Evolutionary conservation across 2,888 invertebrate genomes (phyloP).

Genomic region (Beris morrisii): DNA sequence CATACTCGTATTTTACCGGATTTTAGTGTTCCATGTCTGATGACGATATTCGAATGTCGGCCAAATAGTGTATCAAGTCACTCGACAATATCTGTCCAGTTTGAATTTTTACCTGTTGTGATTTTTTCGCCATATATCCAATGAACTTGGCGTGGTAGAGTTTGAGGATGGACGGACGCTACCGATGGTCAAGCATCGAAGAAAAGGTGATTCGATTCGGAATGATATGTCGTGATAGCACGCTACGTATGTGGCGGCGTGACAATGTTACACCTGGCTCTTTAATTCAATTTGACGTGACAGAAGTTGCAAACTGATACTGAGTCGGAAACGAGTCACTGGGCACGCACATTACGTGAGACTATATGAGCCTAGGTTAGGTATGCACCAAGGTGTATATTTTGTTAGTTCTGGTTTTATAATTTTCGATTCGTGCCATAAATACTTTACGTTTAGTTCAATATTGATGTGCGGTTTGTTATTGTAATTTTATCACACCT

Average conservation of each 20-base stretch:
- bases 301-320: constrained; percentile 37
- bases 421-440: constrained; percentile 34
- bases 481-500: too few species aligned
- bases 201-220: too few species aligned
- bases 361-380: constrained; percentile 1
- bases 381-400: background rate
- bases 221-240: constrained; percentile 22
- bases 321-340: constrained; percentile 36
- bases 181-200: too few species aligned
- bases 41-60: too few species aligned
- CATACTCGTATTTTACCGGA: too few species aligned
- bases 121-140: too few species aligned
- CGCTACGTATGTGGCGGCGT: constrained; percentile 29
- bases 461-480: constrained; percentile 9
- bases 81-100: too few species aligned
- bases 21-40: too few species aligned
- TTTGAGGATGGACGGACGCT: too few species aligned
- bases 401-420: constrained; percentile 19
- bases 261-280: constrained; percentile 38
- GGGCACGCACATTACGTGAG: constrained; percentile 35
- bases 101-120: too few species aligned
- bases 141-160: too few species aligned
- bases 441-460: constrained; percentile 33
- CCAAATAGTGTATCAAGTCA: too few species aligned
- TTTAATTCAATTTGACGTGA: constrained; percentile 36